Percentiles rank a stretch among this genome's conserved stretches.
Evolutionary conservation across 2,797 vertebrate genomes (phyloP).

Genomic region (Dendrocincla fuliginosa): DNA sequence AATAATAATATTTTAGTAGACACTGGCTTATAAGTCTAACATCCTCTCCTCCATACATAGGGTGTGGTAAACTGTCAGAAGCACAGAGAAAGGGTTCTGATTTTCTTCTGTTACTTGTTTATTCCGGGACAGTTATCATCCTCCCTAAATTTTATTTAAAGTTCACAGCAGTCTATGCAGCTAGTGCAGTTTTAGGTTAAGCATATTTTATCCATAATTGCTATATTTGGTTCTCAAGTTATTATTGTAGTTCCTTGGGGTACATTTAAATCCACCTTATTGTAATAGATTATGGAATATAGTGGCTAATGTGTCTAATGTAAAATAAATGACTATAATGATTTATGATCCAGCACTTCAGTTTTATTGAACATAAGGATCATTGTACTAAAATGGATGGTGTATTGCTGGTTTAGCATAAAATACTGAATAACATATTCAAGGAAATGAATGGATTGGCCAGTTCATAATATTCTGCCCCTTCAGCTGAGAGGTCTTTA

Average conservation of each 20-base stretch:
- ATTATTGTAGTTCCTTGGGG: conserved; percentile 86
- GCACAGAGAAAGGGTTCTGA: neutral
- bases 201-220: conserved; percentile 86
- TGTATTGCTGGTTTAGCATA: conserved; percentile 86
- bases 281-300: conserved; percentile 88
- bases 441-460: conserved; percentile 84
- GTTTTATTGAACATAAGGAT: conserved; percentile 89
- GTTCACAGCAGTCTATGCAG: conserved; percentile 77
- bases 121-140: conserved; percentile 64
- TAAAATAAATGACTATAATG: conserved; percentile 86
- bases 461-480: conserved; percentile 87
- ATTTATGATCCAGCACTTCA: conserved; percentile 86
- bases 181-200: conserved; percentile 82
- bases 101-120: conserved; percentile 46
- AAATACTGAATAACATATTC: conserved; percentile 86
- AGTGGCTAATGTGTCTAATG: conserved; percentile 87
- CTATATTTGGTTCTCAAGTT: conserved; percentile 85
- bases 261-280: conserved; percentile 87
- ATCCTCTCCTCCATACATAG: neutral
- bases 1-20: conserved; percentile 15
- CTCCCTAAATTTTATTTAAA: conserved; percentile 74
- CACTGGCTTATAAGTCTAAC: neutral
- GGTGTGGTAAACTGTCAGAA: neutral
- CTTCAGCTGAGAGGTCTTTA: conserved; percentile 86
- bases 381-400: conserved; percentile 87